These are phyloP conservation scores for Thalassoma bifasciatum DNA, from an alignment of 2,113 vertebrate species.

Conservation along the genomic window DNA sequence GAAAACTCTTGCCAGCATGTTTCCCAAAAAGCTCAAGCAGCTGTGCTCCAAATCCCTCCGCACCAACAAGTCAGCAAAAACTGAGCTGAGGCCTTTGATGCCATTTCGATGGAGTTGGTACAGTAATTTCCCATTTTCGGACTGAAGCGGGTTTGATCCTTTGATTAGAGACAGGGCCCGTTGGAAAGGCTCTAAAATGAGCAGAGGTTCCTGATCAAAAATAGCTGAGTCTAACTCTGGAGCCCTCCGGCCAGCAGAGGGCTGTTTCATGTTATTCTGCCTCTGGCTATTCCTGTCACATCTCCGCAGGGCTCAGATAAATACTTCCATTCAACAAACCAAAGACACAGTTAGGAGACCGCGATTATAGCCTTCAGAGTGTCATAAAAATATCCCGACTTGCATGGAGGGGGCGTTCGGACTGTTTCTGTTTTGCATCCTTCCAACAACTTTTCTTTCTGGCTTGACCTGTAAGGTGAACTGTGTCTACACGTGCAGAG, in stretches of 20 bases:
- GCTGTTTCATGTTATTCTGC: constrained; percentile 76
- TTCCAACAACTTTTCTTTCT: constrained; percentile 59
- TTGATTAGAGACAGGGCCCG: constrained; percentile 69
- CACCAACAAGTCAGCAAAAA: constrained; percentile 63
- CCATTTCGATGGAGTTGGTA: constrained; percentile 63
- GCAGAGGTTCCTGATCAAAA: constrained; percentile 67
- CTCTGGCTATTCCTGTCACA: constrained; percentile 75
- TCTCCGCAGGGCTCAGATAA: constrained; percentile 73
- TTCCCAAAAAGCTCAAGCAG: constrained; percentile 25
- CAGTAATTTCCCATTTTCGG: constrained; percentile 72
- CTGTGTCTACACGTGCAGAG: constrained; percentile 62
- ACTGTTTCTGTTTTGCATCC: constrained; percentile 68
- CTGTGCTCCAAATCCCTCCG: constrained; percentile 38
- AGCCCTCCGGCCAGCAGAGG: constrained; percentile 63
- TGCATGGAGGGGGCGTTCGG: constrained; percentile 48
- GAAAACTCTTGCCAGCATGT: constrained; percentile 48
- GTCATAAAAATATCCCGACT: constrained; percentile 74
- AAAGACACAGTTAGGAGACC: constrained; percentile 76
- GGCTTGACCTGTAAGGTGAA: constrained; percentile 69
- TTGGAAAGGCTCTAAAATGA: constrained; percentile 63
- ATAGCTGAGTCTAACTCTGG: constrained; percentile 69
- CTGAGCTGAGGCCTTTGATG: constrained; percentile 46
- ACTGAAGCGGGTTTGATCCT: constrained; percentile 66
- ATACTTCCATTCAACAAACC: constrained; percentile 78
- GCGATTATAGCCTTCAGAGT: constrained; percentile 79